Percentiles rank a stretch among this genome's conserved stretches.
Conservation (phyloP, 2,113 vertebrate genomes). For the Agapornis roseicollis region DNA sequence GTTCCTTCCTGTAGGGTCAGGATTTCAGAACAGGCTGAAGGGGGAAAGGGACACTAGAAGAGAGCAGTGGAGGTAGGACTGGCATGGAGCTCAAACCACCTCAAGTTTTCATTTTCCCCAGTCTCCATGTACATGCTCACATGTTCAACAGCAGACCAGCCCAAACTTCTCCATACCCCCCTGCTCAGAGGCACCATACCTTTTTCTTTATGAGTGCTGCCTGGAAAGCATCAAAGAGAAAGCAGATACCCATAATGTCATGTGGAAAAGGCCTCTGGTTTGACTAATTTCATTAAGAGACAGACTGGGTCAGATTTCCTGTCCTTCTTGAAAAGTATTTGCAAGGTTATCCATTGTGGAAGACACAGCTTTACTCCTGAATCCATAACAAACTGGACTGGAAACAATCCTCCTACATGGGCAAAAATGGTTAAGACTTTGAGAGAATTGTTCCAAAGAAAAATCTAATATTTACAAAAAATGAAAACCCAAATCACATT, state of each 20-base stretch:
- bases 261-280: neutral
- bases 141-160: accelerated
- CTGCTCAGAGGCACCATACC: neutral
- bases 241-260: neutral
- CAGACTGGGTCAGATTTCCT: neutral
- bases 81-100: neutral
- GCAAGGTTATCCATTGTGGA: neutral
- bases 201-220: neutral
- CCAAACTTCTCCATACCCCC: neutral
- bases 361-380: neutral
- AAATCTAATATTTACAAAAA: neutral
- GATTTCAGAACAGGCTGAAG: neutral
- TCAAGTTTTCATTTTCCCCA: neutral
- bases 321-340: neutral
- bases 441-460: neutral
- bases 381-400: neutral
- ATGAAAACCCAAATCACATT: neutral
- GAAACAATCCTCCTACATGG: accelerated
- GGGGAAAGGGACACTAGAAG: neutral
- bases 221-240: neutral
- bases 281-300: neutral
- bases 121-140: accelerated
- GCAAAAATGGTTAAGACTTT: neutral
- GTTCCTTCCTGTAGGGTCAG: neutral
- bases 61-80: neutral